phyloP scores from a whole-genome alignment of 2,888 invertebrate species.

The Diachrysia chrysitis region DNA sequence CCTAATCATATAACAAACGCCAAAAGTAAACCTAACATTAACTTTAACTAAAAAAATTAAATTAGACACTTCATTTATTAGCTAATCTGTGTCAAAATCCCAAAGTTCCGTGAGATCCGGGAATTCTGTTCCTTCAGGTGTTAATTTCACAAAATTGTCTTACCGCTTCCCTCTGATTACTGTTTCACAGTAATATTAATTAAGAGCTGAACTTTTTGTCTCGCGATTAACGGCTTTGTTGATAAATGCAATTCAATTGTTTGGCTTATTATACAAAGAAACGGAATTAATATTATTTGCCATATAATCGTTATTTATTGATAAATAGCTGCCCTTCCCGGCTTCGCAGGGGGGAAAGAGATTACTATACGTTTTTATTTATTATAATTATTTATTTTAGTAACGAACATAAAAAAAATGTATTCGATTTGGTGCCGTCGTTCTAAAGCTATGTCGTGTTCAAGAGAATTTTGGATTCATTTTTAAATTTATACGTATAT shows the following conservation, averaged over 20 bases:
- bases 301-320: no score
- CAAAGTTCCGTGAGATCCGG: slow-evolving; percentile 41
- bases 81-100: slow-evolving; percentile 23
- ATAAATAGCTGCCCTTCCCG: no score
- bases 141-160: slow-evolving; percentile 59
- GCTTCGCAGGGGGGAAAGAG: no score
- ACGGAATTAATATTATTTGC: not conserved
- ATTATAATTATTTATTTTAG: no score
- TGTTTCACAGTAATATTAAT: slow-evolving; percentile 52
- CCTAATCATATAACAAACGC: no score
- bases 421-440: no score
- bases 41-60: not conserved
- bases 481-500: no score
- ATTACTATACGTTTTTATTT: no score
- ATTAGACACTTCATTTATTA: slow-evolving; percentile 21
- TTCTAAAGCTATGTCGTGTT: no score
- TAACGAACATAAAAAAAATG: no score
- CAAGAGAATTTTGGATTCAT: no score
- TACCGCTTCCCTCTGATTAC: slow-evolving; percentile 45
- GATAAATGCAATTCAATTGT: slow-evolving; percentile 36
- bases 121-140: slow-evolving; percentile 49
- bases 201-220: slow-evolving; percentile 48
- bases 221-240: slow-evolving; percentile 41
- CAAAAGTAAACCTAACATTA: no score
- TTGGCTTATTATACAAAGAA: not conserved